Conservation (phyloP, 2,113 vertebrate species). For the Megaceryle maxima region DNA sequence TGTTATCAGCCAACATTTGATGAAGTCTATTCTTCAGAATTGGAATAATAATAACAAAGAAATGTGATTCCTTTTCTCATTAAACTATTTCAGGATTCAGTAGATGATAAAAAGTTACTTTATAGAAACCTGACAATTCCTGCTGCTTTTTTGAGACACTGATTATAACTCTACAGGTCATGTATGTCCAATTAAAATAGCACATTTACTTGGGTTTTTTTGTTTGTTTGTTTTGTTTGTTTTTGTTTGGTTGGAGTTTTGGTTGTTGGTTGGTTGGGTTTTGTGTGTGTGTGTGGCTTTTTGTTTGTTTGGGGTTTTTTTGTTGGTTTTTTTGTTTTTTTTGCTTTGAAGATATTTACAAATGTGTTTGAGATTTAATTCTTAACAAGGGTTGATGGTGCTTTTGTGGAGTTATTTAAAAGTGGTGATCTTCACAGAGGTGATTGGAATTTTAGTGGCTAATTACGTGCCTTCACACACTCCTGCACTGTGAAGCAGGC, state of each 20-base stretch:
- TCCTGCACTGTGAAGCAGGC: rapidly evolving
- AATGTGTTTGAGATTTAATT: neutral
- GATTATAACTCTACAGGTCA: rapidly evolving
- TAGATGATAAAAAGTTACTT: neutral
- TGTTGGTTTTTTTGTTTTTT: neutral
- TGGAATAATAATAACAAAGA: neutral
- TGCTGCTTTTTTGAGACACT: neutral
- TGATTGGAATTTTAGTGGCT: neutral
- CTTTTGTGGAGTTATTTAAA: neutral
- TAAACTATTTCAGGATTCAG: neutral
- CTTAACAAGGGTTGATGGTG: neutral
- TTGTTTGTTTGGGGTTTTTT: too few relatives aligned
- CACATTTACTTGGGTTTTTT: neutral
- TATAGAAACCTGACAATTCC: neutral
- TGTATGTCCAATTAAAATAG: neutral
- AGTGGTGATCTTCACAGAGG: neutral
- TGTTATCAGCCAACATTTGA: neutral
- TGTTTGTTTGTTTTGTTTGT: too few relatives aligned
- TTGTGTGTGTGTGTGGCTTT: too few relatives aligned
- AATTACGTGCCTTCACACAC: neutral
- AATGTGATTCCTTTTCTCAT: neutral
- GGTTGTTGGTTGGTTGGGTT: too few relatives aligned
- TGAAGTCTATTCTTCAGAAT: neutral
- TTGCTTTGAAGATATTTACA: neutral
- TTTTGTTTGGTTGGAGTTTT: too few relatives aligned